Evolutionary conservation across 2,888 invertebrate species (phyloP).

Genomic region (Tetragonisca angustula): DNA sequence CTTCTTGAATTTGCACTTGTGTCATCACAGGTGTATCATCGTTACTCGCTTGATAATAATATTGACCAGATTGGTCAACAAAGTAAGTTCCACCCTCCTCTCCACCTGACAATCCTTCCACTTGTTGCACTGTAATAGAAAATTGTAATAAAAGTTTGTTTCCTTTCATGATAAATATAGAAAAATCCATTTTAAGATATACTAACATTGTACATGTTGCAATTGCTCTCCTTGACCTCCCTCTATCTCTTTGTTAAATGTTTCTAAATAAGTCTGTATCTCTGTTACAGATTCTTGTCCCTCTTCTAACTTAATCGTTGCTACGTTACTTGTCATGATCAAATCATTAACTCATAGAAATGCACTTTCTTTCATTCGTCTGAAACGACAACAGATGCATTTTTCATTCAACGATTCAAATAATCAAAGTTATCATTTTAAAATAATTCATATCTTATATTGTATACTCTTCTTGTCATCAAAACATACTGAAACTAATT

Average conservation of each 20-base stretch:
- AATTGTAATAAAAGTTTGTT: background rate
- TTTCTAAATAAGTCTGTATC: conserved; percentile 92
- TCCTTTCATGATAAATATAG: background rate
- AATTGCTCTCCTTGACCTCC: conserved; percentile 85
- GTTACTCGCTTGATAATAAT: conserved; percentile 91
- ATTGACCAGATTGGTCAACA: conserved; percentile 92
- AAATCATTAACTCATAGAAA: conserved; percentile 57
- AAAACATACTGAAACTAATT: background rate
- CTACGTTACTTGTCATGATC: conserved; percentile 80
- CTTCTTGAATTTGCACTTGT: conserved; percentile 85
- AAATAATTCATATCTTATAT: background rate
- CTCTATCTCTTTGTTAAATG: conserved; percentile 92
- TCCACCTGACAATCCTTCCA: conserved; percentile 84
- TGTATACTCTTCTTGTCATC: background rate
- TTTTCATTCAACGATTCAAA: background rate
- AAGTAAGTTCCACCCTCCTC: conserved; percentile 90
- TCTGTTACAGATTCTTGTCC: conserved; percentile 87
- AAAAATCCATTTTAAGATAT: conserved; percentile 45
- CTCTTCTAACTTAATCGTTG: conserved; percentile 82
- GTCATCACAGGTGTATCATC: conserved; percentile 88
- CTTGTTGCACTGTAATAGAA: conserved; percentile 80
- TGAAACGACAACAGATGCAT: conserved; percentile 45
- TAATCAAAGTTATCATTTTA: background rate
- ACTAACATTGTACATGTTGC: conserved; percentile 82
- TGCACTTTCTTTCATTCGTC: conserved; percentile 52